These are phyloP conservation scores for Diaphora mendica DNA, from an alignment of 2,888 invertebrate species.

Conservation along the genomic window DNA sequence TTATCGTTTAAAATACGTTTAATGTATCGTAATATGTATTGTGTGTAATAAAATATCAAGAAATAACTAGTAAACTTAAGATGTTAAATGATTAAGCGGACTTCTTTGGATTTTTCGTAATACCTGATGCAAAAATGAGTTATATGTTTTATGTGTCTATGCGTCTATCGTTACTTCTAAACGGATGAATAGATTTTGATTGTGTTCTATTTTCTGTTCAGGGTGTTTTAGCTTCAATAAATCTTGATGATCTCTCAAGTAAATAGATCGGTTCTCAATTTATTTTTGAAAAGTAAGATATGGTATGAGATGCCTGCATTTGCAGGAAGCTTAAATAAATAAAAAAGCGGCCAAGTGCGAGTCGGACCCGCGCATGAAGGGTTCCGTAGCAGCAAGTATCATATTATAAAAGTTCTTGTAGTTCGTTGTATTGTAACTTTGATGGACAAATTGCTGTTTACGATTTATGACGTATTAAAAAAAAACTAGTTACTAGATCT, in stretches of 20 bases:
- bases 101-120: background rate
- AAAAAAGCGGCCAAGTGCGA: too few relatives aligned
- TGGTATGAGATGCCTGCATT: too few relatives aligned
- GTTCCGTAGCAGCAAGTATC: too few relatives aligned
- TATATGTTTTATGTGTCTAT: background rate
- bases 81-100: background rate
- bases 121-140: background rate
- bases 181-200: background rate
- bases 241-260: background rate
- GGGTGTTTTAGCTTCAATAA: background rate
- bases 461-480: too few relatives aligned
- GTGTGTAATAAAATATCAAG: background rate
- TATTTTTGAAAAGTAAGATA: too few relatives aligned
- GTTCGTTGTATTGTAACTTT: too few relatives aligned
- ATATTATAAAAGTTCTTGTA: too few relatives aligned
- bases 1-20: background rate
- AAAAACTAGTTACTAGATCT: too few relatives aligned
- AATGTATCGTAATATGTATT: background rate
- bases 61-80: background rate
- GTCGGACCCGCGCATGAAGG: too few relatives aligned
- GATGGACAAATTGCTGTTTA: too few relatives aligned
- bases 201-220: background rate
- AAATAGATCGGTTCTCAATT: background rate
- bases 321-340: too few relatives aligned
- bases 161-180: background rate